phyloP scores from a whole-genome alignment of 2,888 invertebrate species.

The Acleris sparsana region DNA sequence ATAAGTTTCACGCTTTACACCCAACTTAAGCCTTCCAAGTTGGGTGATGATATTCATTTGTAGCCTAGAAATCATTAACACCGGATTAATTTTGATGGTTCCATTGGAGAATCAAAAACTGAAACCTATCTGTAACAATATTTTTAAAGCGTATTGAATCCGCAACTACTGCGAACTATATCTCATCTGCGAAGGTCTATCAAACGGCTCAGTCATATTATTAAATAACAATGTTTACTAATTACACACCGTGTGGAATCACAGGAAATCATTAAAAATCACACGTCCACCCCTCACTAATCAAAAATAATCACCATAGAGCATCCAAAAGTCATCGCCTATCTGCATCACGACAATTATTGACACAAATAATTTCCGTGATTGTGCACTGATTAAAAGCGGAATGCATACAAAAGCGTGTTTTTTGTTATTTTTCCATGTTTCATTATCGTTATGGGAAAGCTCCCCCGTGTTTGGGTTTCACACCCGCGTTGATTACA shows the following conservation, averaged over 20 bases:
- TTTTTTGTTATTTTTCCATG: conserved; percentile 66
- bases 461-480: conserved; percentile 74
- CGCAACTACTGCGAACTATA: no score
- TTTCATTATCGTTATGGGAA: conserved; percentile 82
- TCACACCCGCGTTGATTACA: conserved; percentile 82
- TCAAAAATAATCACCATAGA: conserved; percentile 56
- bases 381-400: conserved; percentile 69
- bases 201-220: no score
- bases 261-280: conserved; percentile 39
- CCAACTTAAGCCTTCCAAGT: no score
- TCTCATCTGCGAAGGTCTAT: no score
- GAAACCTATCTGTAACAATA: no score
- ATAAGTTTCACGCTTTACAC: neutral
- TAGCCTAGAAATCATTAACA: no score
- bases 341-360: conserved; percentile 63
- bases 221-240: neutral
- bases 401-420: conserved; percentile 61
- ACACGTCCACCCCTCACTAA: conserved; percentile 48
- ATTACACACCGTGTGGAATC: neutral
- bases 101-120: no score
- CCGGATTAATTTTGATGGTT: no score
- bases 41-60: no score
- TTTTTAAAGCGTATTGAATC: no score
- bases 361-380: conserved; percentile 68
- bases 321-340: conserved; percentile 53